A percentile compares a stretch with the other conserved stretches of the same genome.
These are phyloP conservation scores for Pelmatolapia mariae DNA, from an alignment of 2,113 vertebrate genomes.

Conservation along the genomic window DNA sequence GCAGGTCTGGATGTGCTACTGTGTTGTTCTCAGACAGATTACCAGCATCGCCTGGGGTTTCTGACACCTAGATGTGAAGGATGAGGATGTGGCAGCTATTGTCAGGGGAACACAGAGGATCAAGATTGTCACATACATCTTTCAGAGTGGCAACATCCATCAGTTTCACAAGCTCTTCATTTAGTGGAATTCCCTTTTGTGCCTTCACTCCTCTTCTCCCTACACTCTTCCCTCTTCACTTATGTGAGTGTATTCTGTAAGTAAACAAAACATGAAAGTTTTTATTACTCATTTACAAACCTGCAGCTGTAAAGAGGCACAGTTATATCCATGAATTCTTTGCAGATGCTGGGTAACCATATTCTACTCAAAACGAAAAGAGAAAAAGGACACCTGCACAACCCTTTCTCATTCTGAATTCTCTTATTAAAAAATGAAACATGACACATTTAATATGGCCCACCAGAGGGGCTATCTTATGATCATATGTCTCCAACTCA, in stretches of 20 bases:
- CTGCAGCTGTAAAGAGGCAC: neutral
- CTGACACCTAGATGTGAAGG: neutral
- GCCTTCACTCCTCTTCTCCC: neutral
- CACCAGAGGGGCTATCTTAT: neutral
- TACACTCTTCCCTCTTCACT: neutral
- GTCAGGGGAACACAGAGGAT: constrained; percentile 5
- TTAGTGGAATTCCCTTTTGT: neutral
- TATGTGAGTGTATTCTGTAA: neutral
- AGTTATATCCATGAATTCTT: neutral
- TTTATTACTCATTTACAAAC: neutral
- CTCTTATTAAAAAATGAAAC: neutral
- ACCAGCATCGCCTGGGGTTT: neutral
- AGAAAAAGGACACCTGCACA: neutral
- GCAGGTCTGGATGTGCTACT: neutral
- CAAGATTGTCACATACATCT: constrained; percentile 9
- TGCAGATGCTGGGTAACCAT: neutral
- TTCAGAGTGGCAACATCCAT: neutral
- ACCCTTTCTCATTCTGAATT: neutral
- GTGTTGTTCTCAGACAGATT: neutral
- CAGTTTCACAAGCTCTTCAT: constrained; percentile 5
- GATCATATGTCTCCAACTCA: neutral
- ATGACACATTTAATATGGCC: neutral
- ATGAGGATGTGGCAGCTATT: neutral
- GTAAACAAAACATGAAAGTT: neutral
- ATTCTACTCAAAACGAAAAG: neutral